A percentile compares a stretch with the other conserved stretches of the same genome.
Evolutionary conservation across 2,113 vertebrate genomes (phyloP).

Genomic region (Cepphus grylle): DNA sequence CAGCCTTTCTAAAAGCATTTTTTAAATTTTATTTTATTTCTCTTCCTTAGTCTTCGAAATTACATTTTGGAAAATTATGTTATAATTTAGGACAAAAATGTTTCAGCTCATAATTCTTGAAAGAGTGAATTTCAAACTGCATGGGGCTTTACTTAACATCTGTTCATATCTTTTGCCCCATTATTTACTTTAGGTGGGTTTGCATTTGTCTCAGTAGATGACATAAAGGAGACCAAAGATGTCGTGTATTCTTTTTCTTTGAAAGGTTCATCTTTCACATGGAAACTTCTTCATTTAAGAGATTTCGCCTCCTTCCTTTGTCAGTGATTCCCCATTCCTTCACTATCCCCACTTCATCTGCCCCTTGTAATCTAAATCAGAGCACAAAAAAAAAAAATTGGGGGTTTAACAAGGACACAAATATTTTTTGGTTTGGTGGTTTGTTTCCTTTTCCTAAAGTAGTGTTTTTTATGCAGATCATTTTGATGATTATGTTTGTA

Average conservation of each 20-base stretch:
- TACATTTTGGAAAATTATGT: background rate
- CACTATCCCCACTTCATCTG: background rate
- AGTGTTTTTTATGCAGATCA: fast-evolving
- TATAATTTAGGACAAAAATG: background rate
- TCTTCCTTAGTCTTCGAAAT: background rate
- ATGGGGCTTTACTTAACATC: background rate
- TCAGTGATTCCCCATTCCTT: background rate
- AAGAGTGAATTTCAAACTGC: background rate
- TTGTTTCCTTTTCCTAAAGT: background rate
- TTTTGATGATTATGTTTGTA: background rate
- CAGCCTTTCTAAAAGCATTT: background rate
- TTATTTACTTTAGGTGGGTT: background rate
- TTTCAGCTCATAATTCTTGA: background rate
- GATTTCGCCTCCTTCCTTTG: background rate
- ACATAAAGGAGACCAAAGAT: background rate
- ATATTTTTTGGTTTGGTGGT: background rate
- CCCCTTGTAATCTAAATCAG: background rate
- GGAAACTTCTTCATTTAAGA: background rate
- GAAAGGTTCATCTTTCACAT: background rate
- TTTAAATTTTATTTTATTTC: background rate
- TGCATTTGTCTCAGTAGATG: background rate
- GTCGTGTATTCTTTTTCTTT: background rate
- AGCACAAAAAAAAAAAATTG: background rate
- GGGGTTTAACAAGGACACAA: background rate
- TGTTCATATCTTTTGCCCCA: background rate